Base-by-base conservation (phyloP, 2,888 invertebrate genomes). In the Morinoia aosen region DNA sequence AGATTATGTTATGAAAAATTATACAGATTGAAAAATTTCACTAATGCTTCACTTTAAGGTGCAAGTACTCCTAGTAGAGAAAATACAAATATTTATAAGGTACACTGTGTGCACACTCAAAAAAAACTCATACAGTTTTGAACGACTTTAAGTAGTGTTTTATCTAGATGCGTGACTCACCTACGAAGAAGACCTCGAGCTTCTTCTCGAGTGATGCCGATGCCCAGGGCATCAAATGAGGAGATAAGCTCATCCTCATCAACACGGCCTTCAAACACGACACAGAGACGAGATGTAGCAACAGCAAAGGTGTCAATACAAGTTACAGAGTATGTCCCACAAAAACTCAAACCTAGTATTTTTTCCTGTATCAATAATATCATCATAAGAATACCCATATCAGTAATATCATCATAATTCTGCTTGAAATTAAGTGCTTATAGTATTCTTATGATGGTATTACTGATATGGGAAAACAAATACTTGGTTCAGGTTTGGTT, bases 141-240 rank as follows among this genome's bases (percentile, higher is more conserved):
- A 76, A 58, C 88, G 12, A 58, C 39, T 58, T 58, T 33, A 25
- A 76, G 10, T 76, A 33, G 33, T 33, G n/a, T 33, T 57, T 88
- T 61, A 10, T n/a, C 14, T 33, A 40, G 57, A 76, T 25, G 76
- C 76, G 3, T 91, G 96, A 97, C 97, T 97, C 97, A 99, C 99
- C 99, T 98, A 97, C 98, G 98, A 96, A 99, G 98, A 97, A 99
- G 98, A 97, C 98, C 98, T 96, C 98, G 98, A 19, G 99, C 99
- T 97, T 99, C 99, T 95, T 98, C 98, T 96, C 98, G 97, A 96
- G 98, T 98, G 97, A 99, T 98, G 96, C 98, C 98, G 96, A 99
- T 98, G 8, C 99, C 99, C 97, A 99, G 97, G 97, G 99, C 99
- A 97, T 98, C 98, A 97, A 99, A 99, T n/a, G 99, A 99, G 96